These are phyloP conservation scores for Symphodus melops DNA, from an alignment of 2,113 vertebrate genomes.

Conservation along the genomic window DNA sequence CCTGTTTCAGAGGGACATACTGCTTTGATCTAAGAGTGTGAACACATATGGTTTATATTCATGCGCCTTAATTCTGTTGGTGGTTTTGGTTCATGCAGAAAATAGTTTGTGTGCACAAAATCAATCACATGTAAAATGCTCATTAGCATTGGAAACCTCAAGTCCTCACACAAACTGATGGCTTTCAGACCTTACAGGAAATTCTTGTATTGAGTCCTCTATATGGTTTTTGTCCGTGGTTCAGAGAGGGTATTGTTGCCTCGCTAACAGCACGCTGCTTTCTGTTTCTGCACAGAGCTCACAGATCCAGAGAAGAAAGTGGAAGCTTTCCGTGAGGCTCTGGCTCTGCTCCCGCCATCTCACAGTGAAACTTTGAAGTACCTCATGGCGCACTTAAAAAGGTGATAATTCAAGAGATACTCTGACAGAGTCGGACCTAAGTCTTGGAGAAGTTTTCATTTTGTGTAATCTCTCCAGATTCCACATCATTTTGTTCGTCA, in stretches of 20 bases:
- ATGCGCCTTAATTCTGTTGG: neutral
- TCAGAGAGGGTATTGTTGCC: conserved; percentile 5
- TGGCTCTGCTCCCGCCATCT: conserved; percentile 92
- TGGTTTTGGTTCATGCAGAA: neutral
- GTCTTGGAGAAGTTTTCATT: too few relatives aligned
- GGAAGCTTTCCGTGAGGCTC: conserved; percentile 92
- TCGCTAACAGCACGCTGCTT: conserved; percentile 16
- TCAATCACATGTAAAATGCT: neutral
- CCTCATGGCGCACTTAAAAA: conserved; percentile 98
- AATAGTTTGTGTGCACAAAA: neutral
- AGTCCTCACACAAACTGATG: conserved; percentile 44
- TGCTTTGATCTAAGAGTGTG: neutral
- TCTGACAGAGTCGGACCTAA: too few relatives aligned
- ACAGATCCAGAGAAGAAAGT: conserved; percentile 92
- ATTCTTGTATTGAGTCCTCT: conserved; percentile 25
- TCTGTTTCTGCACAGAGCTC: conserved; percentile 84
- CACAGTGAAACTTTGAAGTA: conserved; percentile 96
- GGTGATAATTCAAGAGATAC: conserved; percentile 76
- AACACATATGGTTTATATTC: neutral
- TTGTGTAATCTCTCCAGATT: too few relatives aligned
- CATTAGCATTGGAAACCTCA: conserved; percentile 12
- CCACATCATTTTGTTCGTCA: too few relatives aligned
- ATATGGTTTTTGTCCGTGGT: neutral
- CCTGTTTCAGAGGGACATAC: neutral
- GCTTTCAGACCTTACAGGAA: conserved; percentile 46